A percentile compares a stretch with the other conserved stretches of the same genome.
phyloP scores from a whole-genome alignment of 2,888 invertebrate species.

The Rutpela maculata region DNA sequence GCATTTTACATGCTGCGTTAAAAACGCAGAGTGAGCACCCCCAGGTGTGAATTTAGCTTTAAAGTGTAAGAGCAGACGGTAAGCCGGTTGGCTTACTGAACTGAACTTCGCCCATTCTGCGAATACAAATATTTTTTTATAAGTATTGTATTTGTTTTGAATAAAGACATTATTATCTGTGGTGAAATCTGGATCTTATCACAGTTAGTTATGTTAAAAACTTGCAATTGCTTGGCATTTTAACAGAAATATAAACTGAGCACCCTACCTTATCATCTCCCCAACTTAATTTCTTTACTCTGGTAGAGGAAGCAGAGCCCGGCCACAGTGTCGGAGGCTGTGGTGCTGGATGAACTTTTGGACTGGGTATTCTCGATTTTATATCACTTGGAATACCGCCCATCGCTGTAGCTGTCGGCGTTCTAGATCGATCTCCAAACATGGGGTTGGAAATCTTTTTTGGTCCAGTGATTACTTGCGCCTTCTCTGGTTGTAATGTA shows the following conservation, averaged over 20 bases:
- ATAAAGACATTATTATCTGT: too few species aligned
- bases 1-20: too few species aligned
- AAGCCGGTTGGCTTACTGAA: too few species aligned
- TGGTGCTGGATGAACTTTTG: conserved; percentile 74
- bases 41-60: too few species aligned
- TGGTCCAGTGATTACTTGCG: conserved; percentile 63
- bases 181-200: background rate
- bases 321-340: conserved; percentile 78
- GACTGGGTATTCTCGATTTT: conserved; percentile 70
- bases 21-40: too few species aligned
- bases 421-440: conserved; percentile 71
- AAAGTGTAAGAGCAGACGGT: too few species aligned
- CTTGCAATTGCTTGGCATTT: background rate
- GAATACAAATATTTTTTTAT: too few species aligned
- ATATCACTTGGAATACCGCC: conserved; percentile 73
- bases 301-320: conserved; percentile 80
- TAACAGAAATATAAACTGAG: too few species aligned
- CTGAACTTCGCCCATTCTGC: too few species aligned
- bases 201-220: too few species aligned
- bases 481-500: conserved; percentile 64
- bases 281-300: conserved; percentile 88
- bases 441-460: conserved; percentile 70
- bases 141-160: too few species aligned
- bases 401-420: conserved; percentile 69
- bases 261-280: conserved; percentile 78